Evolutionary conservation across 2,797 vertebrate genomes (phyloP).

Genomic region (Enoplosus armatus): DNA sequence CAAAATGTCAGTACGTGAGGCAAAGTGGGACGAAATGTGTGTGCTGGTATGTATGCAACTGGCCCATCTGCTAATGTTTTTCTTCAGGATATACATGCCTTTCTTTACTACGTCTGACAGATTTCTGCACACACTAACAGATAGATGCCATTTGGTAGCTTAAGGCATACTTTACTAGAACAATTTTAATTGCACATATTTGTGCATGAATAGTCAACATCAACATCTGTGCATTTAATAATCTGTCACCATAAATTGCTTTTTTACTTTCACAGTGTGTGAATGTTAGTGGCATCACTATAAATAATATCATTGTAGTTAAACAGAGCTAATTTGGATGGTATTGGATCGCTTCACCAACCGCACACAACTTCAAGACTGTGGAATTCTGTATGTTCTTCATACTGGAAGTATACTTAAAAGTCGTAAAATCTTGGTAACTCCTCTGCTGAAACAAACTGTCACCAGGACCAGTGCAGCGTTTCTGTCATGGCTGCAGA

Average conservation of each 20-base stretch:
- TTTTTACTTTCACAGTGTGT: not conserved
- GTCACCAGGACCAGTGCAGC: not conserved
- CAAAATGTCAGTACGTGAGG: constrained; percentile 55
- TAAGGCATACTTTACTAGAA: not conserved
- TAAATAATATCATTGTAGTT: not conserved
- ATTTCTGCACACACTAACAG: constrained; percentile 14
- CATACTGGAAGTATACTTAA: too few relatives aligned
- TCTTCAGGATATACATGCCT: not conserved
- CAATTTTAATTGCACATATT: not conserved
- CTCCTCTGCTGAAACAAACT: not conserved
- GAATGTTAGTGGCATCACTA: not conserved
- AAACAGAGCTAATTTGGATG: not conserved
- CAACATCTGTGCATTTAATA: not conserved
- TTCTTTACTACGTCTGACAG: constrained; percentile 18
- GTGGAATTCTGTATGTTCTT: not conserved
- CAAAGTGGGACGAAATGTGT: constrained; percentile 37
- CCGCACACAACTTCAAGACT: not conserved
- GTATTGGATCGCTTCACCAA: not conserved
- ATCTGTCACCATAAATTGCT: not conserved
- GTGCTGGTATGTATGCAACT: not conserved
- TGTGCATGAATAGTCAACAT: not conserved
- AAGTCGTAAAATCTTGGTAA: not conserved
- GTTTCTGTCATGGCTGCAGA: constrained; percentile 23
- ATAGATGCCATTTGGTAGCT: not conserved
- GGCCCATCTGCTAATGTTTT: constrained; percentile 32